A percentile compares a stretch with the other conserved stretches of the same genome.
Conservation (phyloP, 1,140 invertebrate genomes). For the Euschistus heros region DNA sequence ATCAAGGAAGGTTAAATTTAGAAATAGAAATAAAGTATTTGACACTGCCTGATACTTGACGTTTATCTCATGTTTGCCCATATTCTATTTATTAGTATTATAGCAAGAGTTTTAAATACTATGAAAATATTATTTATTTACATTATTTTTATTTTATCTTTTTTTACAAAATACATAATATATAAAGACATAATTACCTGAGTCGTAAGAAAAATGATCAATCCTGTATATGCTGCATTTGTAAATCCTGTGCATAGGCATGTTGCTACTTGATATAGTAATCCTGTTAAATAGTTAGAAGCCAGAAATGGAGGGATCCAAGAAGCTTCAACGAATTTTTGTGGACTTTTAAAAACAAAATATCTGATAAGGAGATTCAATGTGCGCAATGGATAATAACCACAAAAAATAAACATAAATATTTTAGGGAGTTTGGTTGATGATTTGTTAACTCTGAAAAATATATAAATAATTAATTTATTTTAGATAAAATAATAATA, state of each 20-base stretch:
- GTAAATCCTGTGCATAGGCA: conserved; percentile 1
- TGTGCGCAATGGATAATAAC: neutral
- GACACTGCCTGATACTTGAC: no score
- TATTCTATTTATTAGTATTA: no score
- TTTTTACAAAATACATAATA: no score
- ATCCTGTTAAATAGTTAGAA: neutral
- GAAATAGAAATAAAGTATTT: no score
- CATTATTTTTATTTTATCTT: no score
- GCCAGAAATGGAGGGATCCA: neutral
- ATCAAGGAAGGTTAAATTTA: no score
- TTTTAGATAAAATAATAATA: neutral
- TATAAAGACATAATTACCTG: neutral
- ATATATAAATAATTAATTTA: neutral
- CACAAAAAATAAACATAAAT: neutral
- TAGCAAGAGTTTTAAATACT: no score
- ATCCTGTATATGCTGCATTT: neutral
- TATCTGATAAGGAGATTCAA: neutral
- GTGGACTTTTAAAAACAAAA: neutral
- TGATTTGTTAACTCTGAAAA: neutral
- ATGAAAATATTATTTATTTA: no score
- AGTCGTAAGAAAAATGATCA: neutral
- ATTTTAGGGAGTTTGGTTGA: neutral
- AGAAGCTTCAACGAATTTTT: neutral
- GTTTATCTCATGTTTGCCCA: no score
- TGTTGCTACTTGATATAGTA: neutral